phyloP scores from a whole-genome alignment of 2,797 vertebrate species.

The Salmo trutta region DNA sequence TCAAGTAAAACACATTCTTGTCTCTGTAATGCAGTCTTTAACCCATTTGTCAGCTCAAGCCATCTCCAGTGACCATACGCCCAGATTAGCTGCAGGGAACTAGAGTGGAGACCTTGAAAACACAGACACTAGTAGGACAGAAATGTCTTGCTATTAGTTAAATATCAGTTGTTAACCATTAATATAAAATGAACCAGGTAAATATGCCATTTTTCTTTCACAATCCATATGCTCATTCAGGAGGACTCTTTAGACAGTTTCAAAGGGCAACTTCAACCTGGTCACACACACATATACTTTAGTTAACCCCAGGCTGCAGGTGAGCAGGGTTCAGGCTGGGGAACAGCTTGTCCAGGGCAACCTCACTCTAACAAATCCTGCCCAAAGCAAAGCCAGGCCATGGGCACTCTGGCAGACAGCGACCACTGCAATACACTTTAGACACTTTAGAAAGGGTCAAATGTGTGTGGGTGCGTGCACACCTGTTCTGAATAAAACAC shows the following conservation, averaged over 20 bases:
- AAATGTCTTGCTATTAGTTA: too few species aligned
- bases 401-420: background rate
- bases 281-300: background rate
- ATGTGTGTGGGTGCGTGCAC: background rate
- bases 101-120: too few species aligned
- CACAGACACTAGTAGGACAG: too few species aligned
- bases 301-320: background rate
- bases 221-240: too few species aligned
- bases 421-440: background rate
- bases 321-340: background rate
- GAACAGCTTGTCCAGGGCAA: constrained; percentile 35
- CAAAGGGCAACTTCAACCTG: background rate
- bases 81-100: too few species aligned
- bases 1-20: too few species aligned
- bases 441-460: background rate
- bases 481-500: background rate
- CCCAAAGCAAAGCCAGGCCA: constrained; percentile 38
- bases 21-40: too few species aligned
- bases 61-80: too few species aligned
- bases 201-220: too few species aligned
- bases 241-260: background rate
- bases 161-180: too few species aligned
- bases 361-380: constrained; percentile 22
- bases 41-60: too few species aligned
- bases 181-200: too few species aligned